A percentile compares a stretch with the other conserved stretches of the same genome.
These are phyloP conservation scores for Pangasius krempfi DNA, from an alignment of 2,797 vertebrate species.

Conservation along the genomic window DNA sequence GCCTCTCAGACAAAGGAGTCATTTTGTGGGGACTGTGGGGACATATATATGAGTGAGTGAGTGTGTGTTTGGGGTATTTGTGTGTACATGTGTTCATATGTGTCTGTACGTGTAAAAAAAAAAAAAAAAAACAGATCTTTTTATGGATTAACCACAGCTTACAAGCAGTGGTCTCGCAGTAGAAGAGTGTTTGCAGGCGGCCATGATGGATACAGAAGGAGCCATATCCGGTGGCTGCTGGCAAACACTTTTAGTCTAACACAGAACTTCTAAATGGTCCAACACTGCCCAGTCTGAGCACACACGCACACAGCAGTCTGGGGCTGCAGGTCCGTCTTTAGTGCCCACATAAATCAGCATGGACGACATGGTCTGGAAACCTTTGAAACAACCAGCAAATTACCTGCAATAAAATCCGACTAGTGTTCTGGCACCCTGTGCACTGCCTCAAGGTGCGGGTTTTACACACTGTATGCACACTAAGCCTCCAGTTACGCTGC, in stretches of 20 bases:
- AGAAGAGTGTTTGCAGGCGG: constrained; percentile 19
- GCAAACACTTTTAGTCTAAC: not conserved
- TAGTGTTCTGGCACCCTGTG: constrained; percentile 61
- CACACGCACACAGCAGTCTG: constrained; percentile 21
- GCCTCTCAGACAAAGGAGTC: constrained; percentile 69
- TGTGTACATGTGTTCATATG: constrained; percentile 13
- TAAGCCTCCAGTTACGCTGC: constrained; percentile 65
- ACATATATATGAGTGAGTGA: constrained; percentile 32
- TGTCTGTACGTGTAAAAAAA: constrained; percentile 19
- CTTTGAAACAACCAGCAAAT: constrained; percentile 79
- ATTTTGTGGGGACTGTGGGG: constrained; percentile 53
- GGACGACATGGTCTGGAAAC: constrained; percentile 71
- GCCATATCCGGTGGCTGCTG: constrained; percentile 42
- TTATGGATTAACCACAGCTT: constrained; percentile 52
- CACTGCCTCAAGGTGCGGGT: constrained; percentile 59
- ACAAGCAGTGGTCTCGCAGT: constrained; percentile 44
- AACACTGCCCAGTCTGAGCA: not conserved
- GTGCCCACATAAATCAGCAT: constrained; percentile 70
- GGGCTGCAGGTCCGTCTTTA: constrained; percentile 57
- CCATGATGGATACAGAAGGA: constrained; percentile 62
- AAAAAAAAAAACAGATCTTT: not conserved
- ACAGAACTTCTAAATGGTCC: not conserved
- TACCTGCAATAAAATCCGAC: constrained; percentile 74
- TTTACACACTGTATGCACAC: constrained; percentile 63
- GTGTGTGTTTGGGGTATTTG: constrained; percentile 1